Evolutionary conservation across 2,888 invertebrate species (phyloP).

Genomic region (Eucriotettix oculatus): DNA sequence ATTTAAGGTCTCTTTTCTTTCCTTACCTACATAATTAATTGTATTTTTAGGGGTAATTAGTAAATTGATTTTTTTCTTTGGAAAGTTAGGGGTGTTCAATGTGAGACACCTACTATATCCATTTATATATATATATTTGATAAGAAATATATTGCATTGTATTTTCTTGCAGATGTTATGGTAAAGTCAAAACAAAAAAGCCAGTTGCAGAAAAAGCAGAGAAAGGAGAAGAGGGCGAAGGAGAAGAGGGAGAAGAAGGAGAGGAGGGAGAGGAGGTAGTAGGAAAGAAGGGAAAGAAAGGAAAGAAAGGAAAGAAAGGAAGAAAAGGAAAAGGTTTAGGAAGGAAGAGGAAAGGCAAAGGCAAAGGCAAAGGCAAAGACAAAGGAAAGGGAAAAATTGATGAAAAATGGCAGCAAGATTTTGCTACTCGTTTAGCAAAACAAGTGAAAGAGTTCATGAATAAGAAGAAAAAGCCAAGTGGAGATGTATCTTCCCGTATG

Average conservation of each 20-base stretch:
- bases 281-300: neutral
- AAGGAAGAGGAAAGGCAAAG: neutral
- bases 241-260: neutral
- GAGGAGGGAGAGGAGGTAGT: neutral
- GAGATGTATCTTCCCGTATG: neutral
- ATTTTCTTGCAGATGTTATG: no score
- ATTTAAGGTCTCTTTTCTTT: no score
- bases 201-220: neutral
- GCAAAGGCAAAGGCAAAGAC: neutral
- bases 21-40: no score
- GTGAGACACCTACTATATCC: no score
- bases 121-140: no score
- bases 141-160: no score
- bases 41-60: no score
- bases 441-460: neutral
- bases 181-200: no score
- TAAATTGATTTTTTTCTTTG: no score
- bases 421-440: neutral
- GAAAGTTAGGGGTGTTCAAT: no score
- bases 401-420: neutral
- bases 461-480: neutral
- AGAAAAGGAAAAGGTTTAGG: neutral
- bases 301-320: neutral
- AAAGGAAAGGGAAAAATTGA: neutral
- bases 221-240: neutral